These are phyloP conservation scores for Eudasyphora cyanicolor DNA, from an alignment of 2,888 invertebrate species.

Conservation along the genomic window DNA sequence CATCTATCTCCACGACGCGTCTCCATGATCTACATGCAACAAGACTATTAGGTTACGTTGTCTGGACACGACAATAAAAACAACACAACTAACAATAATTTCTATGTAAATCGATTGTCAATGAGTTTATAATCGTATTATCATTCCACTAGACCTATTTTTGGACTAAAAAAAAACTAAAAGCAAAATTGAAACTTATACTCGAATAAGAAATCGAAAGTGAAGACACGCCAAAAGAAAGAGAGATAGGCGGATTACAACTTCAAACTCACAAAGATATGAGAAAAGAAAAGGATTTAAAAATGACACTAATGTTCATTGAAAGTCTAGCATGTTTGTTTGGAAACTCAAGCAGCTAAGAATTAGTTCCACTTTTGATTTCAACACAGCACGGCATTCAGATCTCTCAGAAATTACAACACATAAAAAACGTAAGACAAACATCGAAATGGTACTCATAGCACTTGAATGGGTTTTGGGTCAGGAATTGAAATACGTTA, in stretches of 20 bases:
- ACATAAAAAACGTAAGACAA: not conserved
- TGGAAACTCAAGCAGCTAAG: not conserved
- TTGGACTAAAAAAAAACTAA: not conserved
- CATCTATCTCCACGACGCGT: slow-evolving; percentile 4
- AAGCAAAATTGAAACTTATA: not conserved
- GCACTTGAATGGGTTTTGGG: slow-evolving; percentile 5
- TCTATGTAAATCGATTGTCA: slow-evolving; percentile 44
- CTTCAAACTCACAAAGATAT: not conserved
- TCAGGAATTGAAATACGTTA: slow-evolving; percentile 16
- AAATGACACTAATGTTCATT: slow-evolving; percentile 27
- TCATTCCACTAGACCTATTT: not conserved
- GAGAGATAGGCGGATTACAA: slow-evolving; percentile 13
- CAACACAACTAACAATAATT: slow-evolving; percentile 30
- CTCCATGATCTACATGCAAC: not conserved
- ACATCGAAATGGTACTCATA: not conserved
- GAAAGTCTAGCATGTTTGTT: not conserved
- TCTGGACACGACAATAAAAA: not conserved
- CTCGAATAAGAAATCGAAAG: slow-evolving; percentile 51
- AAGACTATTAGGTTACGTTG: slow-evolving; percentile 30
- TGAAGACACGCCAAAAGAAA: slow-evolving; percentile 11
- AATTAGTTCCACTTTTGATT: slow-evolving; percentile 55
- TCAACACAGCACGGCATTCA: slow-evolving; percentile 18
- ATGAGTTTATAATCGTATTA: slow-evolving; percentile 65
- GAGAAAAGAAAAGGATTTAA: slow-evolving; percentile 33
- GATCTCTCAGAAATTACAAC: too few relatives aligned